These are phyloP conservation scores for Actias luna DNA, from an alignment of 2,888 invertebrate species.

Conservation along the genomic window DNA sequence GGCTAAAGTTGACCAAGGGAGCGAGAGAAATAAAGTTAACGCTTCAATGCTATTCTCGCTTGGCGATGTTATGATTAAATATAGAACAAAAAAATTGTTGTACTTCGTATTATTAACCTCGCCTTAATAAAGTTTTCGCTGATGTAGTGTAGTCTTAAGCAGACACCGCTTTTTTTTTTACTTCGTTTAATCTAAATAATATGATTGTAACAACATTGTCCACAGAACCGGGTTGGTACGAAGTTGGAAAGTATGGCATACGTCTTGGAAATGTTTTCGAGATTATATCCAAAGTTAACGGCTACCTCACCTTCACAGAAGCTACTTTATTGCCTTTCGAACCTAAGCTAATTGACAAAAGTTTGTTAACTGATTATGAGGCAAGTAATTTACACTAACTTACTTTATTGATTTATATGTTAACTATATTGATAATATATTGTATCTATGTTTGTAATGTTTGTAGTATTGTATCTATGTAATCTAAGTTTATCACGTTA, in stretches of 20 bases:
- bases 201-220: constrained; percentile 21
- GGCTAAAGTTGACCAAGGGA: no score
- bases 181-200: background rate
- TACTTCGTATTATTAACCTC: no score
- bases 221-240: constrained; percentile 94
- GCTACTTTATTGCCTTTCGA: constrained; percentile 94
- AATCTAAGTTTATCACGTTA: no score
- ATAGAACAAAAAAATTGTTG: no score
- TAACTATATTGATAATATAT: background rate
- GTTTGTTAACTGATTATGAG: constrained; percentile 89
- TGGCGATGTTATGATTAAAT: no score
- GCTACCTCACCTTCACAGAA: constrained; percentile 88
- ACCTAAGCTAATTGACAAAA: constrained; percentile 90
- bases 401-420: background rate
- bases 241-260: constrained; percentile 91
- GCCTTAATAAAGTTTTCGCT: no score
- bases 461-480: no score
- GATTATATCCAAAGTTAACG: constrained; percentile 79
- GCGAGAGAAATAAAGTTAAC: no score
- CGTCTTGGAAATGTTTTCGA: constrained; percentile 92
- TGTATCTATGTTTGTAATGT: no score
- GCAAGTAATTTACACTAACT: constrained; percentile 67
- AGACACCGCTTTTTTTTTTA: no score
- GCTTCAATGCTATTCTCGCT: no score
- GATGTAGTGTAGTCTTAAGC: no score